phyloP scores from a whole-genome alignment of 2,797 vertebrate species.

The Enteromius anoplus region DNA sequence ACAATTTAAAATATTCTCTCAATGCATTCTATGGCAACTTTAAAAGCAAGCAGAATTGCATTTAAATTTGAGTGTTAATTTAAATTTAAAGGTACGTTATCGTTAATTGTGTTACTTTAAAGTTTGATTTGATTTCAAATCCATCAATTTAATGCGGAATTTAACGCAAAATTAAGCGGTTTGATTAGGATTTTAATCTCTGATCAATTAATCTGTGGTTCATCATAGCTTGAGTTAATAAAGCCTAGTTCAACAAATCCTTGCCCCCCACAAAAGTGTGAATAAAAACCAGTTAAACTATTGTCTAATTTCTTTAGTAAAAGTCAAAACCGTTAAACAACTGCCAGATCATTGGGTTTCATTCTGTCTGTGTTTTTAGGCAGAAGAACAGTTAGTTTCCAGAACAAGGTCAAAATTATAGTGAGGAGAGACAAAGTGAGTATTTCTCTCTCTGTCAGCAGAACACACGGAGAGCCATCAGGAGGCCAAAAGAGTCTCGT shows the following conservation, averaged over 20 bases:
- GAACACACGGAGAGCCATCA: constrained; percentile 56
- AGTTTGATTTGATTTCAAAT: neutral
- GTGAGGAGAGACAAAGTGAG: neutral
- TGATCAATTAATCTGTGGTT: neutral
- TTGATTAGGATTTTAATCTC: no score
- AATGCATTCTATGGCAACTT: no score
- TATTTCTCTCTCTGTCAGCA: constrained; percentile 66
- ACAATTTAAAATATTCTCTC: no score
- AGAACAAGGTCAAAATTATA: neutral
- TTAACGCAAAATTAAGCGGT: no score
- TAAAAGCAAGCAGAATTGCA: no score
- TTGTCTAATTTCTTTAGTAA: neutral
- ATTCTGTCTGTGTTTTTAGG: neutral
- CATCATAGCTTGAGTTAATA: neutral
- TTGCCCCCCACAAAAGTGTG: neutral
- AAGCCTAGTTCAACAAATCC: neutral
- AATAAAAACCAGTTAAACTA: neutral
- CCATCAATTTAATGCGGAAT: no score
- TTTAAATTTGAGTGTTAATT: no score
- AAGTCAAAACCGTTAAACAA: neutral
- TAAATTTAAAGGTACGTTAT: neutral
- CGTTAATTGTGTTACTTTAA: neutral
- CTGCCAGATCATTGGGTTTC: neutral
- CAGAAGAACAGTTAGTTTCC: neutral
- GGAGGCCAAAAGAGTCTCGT: constrained; percentile 55